Percentiles rank a stretch among this genome's conserved stretches.
Conservation (phyloP, 2,113 vertebrate species). For the Calyptomena viridis region DNA sequence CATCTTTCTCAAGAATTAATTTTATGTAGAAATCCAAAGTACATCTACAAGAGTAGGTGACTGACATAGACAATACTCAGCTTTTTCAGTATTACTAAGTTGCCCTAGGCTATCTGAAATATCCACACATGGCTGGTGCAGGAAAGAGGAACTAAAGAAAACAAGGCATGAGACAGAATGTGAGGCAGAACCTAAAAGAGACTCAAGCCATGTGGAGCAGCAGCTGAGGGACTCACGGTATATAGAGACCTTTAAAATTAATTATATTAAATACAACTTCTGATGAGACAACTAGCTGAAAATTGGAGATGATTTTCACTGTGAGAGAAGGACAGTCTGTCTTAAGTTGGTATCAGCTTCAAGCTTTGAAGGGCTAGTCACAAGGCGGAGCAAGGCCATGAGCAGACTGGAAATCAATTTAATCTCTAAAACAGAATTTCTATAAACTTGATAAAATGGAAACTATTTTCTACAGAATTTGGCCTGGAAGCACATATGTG, state of each 20-base stretch:
- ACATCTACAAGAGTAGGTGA: not conserved
- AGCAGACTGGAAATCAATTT: not conserved
- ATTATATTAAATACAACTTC: not conserved
- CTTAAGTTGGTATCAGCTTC: not conserved
- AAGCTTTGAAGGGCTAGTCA: not conserved
- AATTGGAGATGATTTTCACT: not conserved
- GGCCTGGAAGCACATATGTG: not conserved
- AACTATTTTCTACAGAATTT: not conserved
- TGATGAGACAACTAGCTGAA: not conserved
- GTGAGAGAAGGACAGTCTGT: not conserved
- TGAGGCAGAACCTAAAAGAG: not conserved
- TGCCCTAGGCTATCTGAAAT: not conserved
- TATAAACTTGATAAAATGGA: not conserved
- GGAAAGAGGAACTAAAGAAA: not conserved
- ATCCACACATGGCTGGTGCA: not conserved
- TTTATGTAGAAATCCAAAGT: not conserved
- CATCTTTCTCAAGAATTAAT: not conserved
- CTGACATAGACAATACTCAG: not conserved
- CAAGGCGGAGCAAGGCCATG: not conserved
- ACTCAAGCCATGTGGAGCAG: not conserved
- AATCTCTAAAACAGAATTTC: not conserved
- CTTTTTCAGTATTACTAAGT: not conserved
- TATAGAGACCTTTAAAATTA: not conserved
- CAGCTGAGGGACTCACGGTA: not conserved
- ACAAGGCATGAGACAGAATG: not conserved